Conservation (phyloP, 2,797 vertebrate species). For the Enteromius thamalakanensis region DNA sequence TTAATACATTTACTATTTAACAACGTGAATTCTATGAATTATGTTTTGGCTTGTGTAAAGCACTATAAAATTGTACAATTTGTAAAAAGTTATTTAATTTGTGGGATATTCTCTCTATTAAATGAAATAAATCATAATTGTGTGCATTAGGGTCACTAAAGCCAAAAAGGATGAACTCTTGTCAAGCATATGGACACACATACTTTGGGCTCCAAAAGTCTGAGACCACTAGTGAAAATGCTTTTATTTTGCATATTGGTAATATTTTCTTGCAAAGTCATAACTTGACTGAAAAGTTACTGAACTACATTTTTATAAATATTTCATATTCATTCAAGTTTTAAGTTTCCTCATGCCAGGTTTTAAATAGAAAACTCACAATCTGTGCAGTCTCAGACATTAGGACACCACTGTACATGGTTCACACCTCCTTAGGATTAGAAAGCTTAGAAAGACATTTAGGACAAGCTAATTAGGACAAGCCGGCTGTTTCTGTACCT, state of each 20-base stretch:
- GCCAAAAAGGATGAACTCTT: conserved; percentile 31
- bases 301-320: background rate
- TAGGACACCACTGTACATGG: background rate
- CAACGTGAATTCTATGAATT: background rate
- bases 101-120: background rate
- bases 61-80: background rate
- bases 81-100: background rate
- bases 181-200: conserved; percentile 11
- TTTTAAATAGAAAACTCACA: background rate
- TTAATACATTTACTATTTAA: background rate
- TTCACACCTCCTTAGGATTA: conserved; percentile 13
- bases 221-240: conserved; percentile 19
- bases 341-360: background rate
- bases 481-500: conserved; percentile 83
- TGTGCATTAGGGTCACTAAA: conserved; percentile 26
- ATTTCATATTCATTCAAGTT: background rate
- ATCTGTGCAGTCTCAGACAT: conserved; percentile 4
- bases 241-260: background rate
- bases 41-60: background rate
- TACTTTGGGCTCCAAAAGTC: conserved; percentile 9
- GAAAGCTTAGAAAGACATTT: conserved; percentile 58
- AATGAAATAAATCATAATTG: background rate
- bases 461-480: conserved; percentile 45
- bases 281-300: background rate
- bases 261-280: background rate